phyloP scores from a whole-genome alignment of 2,888 invertebrate genomes.

The Eupithecia inturbata region DNA sequence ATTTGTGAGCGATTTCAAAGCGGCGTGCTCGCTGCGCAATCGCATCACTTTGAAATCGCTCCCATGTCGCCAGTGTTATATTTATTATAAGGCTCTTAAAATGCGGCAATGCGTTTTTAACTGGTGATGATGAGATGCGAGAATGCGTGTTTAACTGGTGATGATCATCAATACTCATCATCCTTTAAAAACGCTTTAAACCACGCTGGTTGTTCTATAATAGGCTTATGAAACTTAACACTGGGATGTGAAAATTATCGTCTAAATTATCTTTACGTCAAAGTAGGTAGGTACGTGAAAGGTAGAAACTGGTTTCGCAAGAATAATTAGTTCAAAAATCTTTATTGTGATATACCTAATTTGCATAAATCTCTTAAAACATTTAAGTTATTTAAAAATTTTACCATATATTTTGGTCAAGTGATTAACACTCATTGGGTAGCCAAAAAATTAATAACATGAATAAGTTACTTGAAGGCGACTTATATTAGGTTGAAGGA shows the following conservation, averaged over 20 bases:
- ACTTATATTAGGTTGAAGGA: too few relatives aligned
- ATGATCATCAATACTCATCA: not conserved
- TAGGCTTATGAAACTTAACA: constrained; percentile 23
- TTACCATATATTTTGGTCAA: not conserved
- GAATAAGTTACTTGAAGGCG: not conserved
- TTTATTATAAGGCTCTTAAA: too few relatives aligned
- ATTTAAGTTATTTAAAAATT: not conserved
- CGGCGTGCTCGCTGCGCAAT: too few relatives aligned
- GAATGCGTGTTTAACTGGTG: not conserved
- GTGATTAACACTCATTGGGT: not conserved
- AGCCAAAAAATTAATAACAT: not conserved
- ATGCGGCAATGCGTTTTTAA: not conserved
- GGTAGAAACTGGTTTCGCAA: not conserved
- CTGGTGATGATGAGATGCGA: too few relatives aligned
- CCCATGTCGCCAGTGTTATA: too few relatives aligned
- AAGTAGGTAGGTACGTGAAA: not conserved
- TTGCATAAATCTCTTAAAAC: not conserved
- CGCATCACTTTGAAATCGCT: too few relatives aligned
- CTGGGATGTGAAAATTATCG: too few relatives aligned
- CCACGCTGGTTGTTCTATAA: constrained; percentile 22
- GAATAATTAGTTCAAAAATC: not conserved
- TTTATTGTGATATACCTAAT: not conserved
- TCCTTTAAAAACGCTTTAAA: not conserved
- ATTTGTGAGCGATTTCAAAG: too few relatives aligned
- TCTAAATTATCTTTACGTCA: constrained; percentile 19